Evolutionary conservation across 2,888 invertebrate genomes (phyloP), one percentile per base, ranked within the genome.

Genomic region (Dioctria linearis): DNA sequence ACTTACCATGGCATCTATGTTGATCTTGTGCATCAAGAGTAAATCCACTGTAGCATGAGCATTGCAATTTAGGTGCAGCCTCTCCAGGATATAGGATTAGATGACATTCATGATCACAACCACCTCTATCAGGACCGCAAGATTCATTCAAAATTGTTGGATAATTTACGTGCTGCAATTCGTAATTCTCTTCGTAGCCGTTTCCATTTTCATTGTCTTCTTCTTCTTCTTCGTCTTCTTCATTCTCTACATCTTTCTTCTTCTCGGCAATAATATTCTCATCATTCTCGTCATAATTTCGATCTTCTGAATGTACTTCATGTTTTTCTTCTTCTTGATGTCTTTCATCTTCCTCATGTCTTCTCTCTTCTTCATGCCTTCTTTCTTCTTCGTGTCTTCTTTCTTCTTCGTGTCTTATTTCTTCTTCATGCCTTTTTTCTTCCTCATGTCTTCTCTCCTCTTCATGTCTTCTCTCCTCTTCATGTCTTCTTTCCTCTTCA

Each of bases 21-120:
- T 88, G 89, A 61, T 88, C 89, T 43, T 89, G 87, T 0, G 89
- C 88, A 83, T 90, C 89, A 79, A 90, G 86, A 51, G 85, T 87
- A 83, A 88, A 92, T 2, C 90, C 90, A 3, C 84, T 79, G 46
- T 83, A 85, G 80, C 90, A 90, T 11, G 86, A 86, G 78, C 89
- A 89, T 76, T 86, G 85, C 6, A 87, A 83, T 39, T 86, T 85
- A n/a, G 87, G 86, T 51, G 87, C 87, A 80, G 87, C 86, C 80
- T 89, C 88, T 8, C 86, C 86, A 0, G 87, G 86, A 78, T 86
- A 88, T 5, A 89, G 83, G 25, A 88, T 83, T 65, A 90, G 86
- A 69, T 86, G 85, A 82, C 90, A 90, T 49, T 88, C 89, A 63
- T 92, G 91, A 67, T 90, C 89, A 85, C 92, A 92, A 5, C 89